Base-by-base conservation (phyloP, 35 echinoderm and acorn worm species). In the Hemicentrotus pulcherrimus region DNA sequence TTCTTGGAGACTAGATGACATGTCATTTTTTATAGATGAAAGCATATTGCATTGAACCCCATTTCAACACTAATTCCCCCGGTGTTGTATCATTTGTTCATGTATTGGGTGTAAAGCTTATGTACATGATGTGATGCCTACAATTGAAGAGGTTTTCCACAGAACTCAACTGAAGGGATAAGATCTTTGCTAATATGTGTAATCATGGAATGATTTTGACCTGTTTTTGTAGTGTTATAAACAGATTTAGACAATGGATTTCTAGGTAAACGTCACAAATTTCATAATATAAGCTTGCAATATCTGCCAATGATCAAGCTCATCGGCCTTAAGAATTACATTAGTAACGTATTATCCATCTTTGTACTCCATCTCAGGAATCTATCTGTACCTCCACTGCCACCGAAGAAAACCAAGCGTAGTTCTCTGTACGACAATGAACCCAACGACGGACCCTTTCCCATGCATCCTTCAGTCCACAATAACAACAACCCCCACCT, bases 351-450 rank as follows among this genome's bases (percentile, higher is more conserved):
- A 41, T 16, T 24, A 10, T 24, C 46, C 24, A 16, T 46, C 32
- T 30, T 90, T 90, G 0, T 90, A 47, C 24, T 4, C 19, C 88
- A 11, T 58, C 46, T 14, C 48, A 93, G 91, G 9, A 58, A 93
- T 31, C 28, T 93, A 28, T n/a, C 91, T 48, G 48, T 94, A 18
- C 96, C 96, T 60, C 94, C 96, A 91, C 94, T 96, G 47, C 96
- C 96, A 94, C 96, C 94, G 32, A 96, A 96, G 86, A 85, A 94
- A 94, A 70, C 48, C 30, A 32, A 95, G 30, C 95, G 88, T 60
- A 89, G 88, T 88, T 95, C 95, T 47, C 86, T 95, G 32, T 95
- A 95, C 8, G 95, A 95, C 95, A 95, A 95, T n/a, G 95, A 88
- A 78, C 91, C 95, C n/a, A 52, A 65, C 71, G 95, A 95, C 18